Evolutionary conservation across 2,888 invertebrate genomes (phyloP), one percentile per base, ranked within the genome.

Genomic region (Eupithecia subumbrata): DNA sequence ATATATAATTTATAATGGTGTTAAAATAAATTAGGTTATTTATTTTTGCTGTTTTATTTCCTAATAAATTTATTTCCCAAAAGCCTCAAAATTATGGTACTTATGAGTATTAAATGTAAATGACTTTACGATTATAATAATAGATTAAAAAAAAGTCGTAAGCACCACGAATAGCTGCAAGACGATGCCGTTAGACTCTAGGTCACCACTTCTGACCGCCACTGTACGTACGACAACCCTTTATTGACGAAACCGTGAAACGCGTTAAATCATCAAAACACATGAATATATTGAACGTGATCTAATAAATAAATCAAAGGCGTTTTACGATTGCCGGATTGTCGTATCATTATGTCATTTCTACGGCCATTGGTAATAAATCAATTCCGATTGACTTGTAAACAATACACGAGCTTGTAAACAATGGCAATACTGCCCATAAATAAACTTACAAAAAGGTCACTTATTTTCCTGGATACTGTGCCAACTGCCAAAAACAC

Each of bases 381-480:
- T 14, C 12, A 14, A 60, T 60, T 60, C 60, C 25, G 60, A 25
- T 60, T 25, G 25, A 14, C 60, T 60, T 60, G 25, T 60, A 14
- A 34, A 64, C 64, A 64, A 64, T 64, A 30, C 34, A 64, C 34
- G 34, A 64, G 5, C 18, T 8, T 8, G 64, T 64, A 64, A 22
- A 64, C 30, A 34, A 64, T 64, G 64, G 34, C 64, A 34, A 64
- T 34, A 34, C 64, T 64, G 18, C 18, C 64, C 40, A 40, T 67
- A 67, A 40, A 67, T 67, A 67, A 22, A 63, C 68, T 63, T 68
- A 64, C 64, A 43, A 64, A 72, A 73, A 77, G 74, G 72, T 69
- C 74, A 78, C 78, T 75, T 78, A 72, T 76, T 76, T 73, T 76
- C 76, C 76, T 70, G 67, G 45, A 67, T 34, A 56, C 48, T 48